phyloP scores from a whole-genome alignment of 2,113 vertebrate genomes.

The Heterocephalus glaber region DNA sequence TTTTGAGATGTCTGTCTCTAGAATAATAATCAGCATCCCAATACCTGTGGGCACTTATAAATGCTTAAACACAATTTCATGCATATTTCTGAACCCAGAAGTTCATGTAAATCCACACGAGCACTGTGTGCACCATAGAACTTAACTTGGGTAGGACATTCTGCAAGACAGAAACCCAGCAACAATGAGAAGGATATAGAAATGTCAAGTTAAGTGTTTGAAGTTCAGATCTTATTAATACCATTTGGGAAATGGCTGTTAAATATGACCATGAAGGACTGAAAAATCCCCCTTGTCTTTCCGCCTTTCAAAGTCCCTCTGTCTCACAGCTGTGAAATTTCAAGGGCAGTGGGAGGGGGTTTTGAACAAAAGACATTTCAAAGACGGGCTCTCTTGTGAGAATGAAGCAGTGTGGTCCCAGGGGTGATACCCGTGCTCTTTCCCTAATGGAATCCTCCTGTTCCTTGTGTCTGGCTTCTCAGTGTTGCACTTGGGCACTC shows the following conservation, averaged over 20 bases:
- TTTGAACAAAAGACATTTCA: constrained; percentile 69
- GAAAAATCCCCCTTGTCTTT: constrained; percentile 49
- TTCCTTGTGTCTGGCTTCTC: constrained; percentile 4
- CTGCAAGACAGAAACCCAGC: constrained; percentile 38
- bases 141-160: constrained; percentile 35
- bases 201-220: constrained; percentile 75
- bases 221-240: constrained; percentile 77
- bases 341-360: background rate
- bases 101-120: background rate
- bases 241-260: constrained; percentile 69
- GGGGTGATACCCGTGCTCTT: background rate
- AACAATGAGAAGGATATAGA: constrained; percentile 72
- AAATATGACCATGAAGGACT: constrained; percentile 60
- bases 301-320: constrained; percentile 62
- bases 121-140: background rate
- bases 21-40: background rate
- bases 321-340: constrained; percentile 75
- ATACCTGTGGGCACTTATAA: background rate
- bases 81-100: background rate
- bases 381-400: constrained; percentile 71
- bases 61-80: background rate
- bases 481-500: background rate
- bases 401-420: constrained; percentile 61
- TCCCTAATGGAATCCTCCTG: constrained; percentile 75
- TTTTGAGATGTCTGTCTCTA: background rate